Percentiles rank a stretch among this genome's conserved stretches.
These are phyloP conservation scores for Drosophila barbarae DNA, from an alignment of 2,888 invertebrate species.

Conservation along the genomic window DNA sequence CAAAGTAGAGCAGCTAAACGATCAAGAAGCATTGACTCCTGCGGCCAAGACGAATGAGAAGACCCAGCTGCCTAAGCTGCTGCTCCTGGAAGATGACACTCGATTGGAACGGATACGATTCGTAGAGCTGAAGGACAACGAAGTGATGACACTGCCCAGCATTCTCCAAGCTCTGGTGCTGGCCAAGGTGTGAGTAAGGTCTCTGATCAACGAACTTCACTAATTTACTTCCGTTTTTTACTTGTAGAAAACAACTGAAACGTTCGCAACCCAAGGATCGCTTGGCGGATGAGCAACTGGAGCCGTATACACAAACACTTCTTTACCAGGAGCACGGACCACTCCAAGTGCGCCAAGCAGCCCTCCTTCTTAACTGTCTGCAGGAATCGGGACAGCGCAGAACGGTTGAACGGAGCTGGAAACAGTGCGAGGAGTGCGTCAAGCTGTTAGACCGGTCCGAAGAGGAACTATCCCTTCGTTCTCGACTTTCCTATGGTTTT, in stretches of 20 bases:
- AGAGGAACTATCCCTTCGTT: conserved; percentile 47
- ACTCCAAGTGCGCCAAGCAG: conserved; percentile 88
- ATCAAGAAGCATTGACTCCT: conserved; percentile 41
- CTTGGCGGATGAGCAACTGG: conserved; percentile 89
- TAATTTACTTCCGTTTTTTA: neutral
- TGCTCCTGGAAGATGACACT: conserved; percentile 91
- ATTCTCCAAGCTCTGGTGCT: conserved; percentile 90
- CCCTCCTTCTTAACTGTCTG: conserved; percentile 87
- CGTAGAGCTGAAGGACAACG: conserved; percentile 82
- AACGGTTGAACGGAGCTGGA: conserved; percentile 92
- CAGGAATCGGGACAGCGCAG: conserved; percentile 89
- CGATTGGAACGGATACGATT: conserved; percentile 89
- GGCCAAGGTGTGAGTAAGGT: conserved; percentile 84
- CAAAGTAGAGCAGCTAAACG: conserved; percentile 81
- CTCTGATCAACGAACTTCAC: neutral
- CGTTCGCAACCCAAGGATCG: conserved; percentile 90
- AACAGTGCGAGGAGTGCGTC: conserved; percentile 90
- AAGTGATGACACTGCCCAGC: conserved; percentile 82
- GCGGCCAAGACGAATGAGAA: conserved; percentile 79
- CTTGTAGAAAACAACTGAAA: conserved; percentile 83
- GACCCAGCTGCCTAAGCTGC: conserved; percentile 83
- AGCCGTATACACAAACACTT: conserved; percentile 86
- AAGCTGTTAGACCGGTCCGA: conserved; percentile 80
- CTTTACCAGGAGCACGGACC: conserved; percentile 84
- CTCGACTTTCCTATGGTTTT: conserved; percentile 84